Conservation (phyloP, 1,140 invertebrate genomes). For the Drosophila murphyi region DNA sequence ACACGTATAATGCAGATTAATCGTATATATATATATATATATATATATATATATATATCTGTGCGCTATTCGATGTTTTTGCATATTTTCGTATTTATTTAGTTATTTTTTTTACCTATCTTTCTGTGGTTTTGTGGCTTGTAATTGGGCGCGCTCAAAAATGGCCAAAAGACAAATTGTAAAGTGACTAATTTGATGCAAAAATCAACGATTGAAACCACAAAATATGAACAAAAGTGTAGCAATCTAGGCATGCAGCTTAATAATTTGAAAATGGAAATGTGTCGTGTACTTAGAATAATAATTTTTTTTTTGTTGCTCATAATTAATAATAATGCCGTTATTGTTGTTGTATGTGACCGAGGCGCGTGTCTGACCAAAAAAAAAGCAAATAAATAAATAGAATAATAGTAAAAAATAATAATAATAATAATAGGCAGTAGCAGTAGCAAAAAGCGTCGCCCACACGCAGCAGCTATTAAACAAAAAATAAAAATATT, state of each 20-base stretch:
- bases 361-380: conserved; percentile 61
- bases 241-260: conserved; percentile 16
- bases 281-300: conserved; percentile 52
- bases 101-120: conserved; percentile 2
- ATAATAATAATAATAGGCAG: not conserved
- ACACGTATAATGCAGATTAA: conserved; percentile 39
- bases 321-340: conserved; percentile 30
- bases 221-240: conserved; percentile 15
- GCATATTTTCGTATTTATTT: conserved; percentile 12
- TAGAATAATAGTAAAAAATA: conserved; percentile 11
- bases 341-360: conserved; percentile 23
- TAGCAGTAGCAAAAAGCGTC: conserved; percentile 9
- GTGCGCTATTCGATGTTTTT: conserved; percentile 2
- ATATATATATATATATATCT: not conserved
- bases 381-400: conserved; percentile 7
- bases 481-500: conserved; percentile 20
- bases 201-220: conserved; percentile 1
- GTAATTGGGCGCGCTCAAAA: conserved; percentile 30
- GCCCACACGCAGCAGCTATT: conserved; percentile 37
- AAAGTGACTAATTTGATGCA: conserved; percentile 32
- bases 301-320: conserved; percentile 45
- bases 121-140: conserved; percentile 13
- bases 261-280: not conserved
- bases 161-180: conserved; percentile 22
- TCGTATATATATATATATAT: not conserved